Conservation (phyloP, 2,797 vertebrate genomes). For the Triplophysa bombifrons region DNA sequence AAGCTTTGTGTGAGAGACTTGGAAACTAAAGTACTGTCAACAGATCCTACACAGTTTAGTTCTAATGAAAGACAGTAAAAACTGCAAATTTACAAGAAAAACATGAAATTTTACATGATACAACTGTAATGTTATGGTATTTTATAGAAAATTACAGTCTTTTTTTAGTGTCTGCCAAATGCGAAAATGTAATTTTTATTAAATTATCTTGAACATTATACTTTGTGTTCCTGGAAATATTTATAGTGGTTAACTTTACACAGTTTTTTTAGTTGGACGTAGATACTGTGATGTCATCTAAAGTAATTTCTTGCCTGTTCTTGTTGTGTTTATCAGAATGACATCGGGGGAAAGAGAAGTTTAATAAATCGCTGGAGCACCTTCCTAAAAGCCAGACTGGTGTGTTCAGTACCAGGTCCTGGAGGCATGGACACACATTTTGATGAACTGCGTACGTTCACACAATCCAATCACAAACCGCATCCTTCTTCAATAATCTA, state of each 20-base stretch:
- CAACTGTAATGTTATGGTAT: too few relatives aligned
- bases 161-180: too few relatives aligned
- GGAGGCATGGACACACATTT: constrained; percentile 84
- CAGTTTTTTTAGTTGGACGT: background rate
- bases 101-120: too few relatives aligned
- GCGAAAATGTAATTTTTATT: too few relatives aligned
- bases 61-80: too few relatives aligned
- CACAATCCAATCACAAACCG: background rate
- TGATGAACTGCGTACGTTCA: constrained; percentile 77
- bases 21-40: background rate
- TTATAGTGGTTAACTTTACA: background rate
- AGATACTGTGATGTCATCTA: background rate
- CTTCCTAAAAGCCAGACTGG: constrained; percentile 80
- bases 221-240: background rate
- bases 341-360: constrained; percentile 81
- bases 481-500: too few relatives aligned
- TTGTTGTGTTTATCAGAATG: constrained; percentile 74
- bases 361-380: constrained; percentile 91
- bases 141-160: too few relatives aligned
- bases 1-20: constrained; percentile 37
- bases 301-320: background rate
- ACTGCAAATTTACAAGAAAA: too few relatives aligned
- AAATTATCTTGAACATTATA: background rate
- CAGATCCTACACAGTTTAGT: too few relatives aligned
- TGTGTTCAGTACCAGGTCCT: constrained; percentile 82